Base-by-base conservation (phyloP, 2,888 invertebrate genomes). In the Aleiodes alternator region DNA sequence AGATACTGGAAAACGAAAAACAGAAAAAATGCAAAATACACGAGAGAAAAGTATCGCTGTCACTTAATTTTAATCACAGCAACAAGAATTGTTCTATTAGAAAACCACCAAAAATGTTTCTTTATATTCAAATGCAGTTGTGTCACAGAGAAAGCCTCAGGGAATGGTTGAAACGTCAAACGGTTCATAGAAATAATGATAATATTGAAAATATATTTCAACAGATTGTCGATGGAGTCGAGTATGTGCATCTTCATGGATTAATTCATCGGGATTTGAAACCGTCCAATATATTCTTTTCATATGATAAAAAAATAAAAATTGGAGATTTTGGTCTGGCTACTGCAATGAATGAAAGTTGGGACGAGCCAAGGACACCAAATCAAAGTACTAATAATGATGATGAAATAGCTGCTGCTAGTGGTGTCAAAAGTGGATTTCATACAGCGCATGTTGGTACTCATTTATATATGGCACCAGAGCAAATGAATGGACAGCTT, bases 301-400 rank as follows among this genome's bases (percentile, higher is more conserved):
- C 97, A 0, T 92, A 94, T 80, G 96, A 98, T 88, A 96, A 96
- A 0, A 92, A 93, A 84, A 94, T 99, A 8, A 99, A 99, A 91
- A 96, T 99, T 73, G 99, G 99, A 0, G 99, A 99, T 91, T 99
- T 99, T 90, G 99, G 99, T 0, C 92, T 99, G n/a, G 99, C 97
- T 11, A 98, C 98, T 4, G 94, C 95, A 29, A 95, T 96, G 92
- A 92, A 92, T 61, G 94, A 94, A 82, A 91, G 90, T 72, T 90
- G 89, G 29, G 88, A 89, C 79, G 86, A 81, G 79, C 75, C 68
- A n/a, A 29, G 73, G 7, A 53, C 68, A 84, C 86, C 53, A 73
- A 74, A 56, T 75, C 53, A 55, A 16, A 31, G 29, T 23, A 23
- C 23, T 23, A 23, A 23, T 43, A 14, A 12, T 29, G 29, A 74